phyloP scores from a whole-genome alignment of 2,113 vertebrate species.

The Raphicerus campestris region DNA sequence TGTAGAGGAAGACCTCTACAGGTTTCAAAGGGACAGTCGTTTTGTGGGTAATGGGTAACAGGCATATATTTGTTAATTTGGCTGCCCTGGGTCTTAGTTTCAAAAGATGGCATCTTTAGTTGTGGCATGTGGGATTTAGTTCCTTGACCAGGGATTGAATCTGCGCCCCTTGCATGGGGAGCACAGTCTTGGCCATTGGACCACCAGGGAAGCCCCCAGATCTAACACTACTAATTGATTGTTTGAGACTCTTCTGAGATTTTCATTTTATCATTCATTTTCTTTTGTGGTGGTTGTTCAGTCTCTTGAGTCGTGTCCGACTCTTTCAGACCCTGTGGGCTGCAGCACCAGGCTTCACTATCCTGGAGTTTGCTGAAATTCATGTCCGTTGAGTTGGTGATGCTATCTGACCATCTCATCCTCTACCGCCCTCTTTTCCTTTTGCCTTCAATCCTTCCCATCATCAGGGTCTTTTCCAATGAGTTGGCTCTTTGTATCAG shows the following conservation, averaged over 20 bases:
- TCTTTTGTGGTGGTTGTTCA: neutral
- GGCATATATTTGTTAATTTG: neutral
- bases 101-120: neutral
- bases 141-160: neutral
- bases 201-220: neutral
- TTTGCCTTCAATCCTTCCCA: neutral
- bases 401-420: neutral
- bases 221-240: neutral
- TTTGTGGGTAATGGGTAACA: neutral
- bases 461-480: neutral
- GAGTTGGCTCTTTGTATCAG: neutral
- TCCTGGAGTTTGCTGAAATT: neutral
- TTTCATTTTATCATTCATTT: neutral
- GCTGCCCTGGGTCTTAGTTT: neutral
- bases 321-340: neutral
- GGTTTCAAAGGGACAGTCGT: neutral
- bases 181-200: neutral
- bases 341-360: neutral
- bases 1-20: neutral
- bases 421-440: neutral
- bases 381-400: neutral
- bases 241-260: neutral
- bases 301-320: neutral
- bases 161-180: neutral
- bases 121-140: neutral